Conservation (phyloP, 1,140 invertebrate species). For the Phocides pigmalion region DNA sequence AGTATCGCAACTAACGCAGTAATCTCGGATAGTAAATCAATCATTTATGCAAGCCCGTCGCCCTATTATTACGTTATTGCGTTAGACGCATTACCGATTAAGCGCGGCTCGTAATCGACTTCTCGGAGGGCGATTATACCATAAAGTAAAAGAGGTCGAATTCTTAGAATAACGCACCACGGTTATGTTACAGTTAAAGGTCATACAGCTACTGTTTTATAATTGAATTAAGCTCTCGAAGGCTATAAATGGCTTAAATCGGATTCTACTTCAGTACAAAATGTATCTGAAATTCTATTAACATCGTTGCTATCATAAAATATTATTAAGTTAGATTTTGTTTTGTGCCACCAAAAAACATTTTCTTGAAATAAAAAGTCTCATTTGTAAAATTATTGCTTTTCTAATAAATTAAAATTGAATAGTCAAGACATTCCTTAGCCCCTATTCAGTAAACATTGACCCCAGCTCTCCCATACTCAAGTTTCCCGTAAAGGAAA, state of each 20-base stretch:
- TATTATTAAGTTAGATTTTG: too few relatives aligned
- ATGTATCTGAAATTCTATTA: too few relatives aligned
- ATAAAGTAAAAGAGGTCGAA: conserved; percentile 30
- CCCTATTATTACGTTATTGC: conserved; percentile 42
- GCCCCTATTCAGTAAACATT: conserved; percentile 13
- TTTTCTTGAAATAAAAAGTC: too few relatives aligned
- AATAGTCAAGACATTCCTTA: background rate
- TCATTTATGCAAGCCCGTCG: conserved; percentile 41
- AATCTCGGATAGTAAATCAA: conserved; percentile 41
- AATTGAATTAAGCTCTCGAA: background rate
- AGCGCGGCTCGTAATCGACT: conserved; percentile 39
- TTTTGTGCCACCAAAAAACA: too few relatives aligned
- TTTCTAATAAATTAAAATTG: background rate
- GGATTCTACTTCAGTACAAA: too few relatives aligned
- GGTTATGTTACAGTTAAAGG: conserved; percentile 11
- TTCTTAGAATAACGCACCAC: conserved; percentile 23
- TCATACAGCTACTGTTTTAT: conserved; percentile 1
- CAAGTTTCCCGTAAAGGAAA: conserved; percentile 58
- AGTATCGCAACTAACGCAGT: conserved; percentile 33
- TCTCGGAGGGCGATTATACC: conserved; percentile 29
- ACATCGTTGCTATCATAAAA: too few relatives aligned
- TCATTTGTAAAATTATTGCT: too few relatives aligned
- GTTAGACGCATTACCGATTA: conserved; percentile 41
- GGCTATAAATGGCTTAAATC: background rate
- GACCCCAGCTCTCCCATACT: conserved; percentile 34